Percentiles rank a stretch among this genome's conserved stretches.
phyloP scores from a whole-genome alignment of 2,113 vertebrate genomes.

The Corythoichthys haematopterus region DNA sequence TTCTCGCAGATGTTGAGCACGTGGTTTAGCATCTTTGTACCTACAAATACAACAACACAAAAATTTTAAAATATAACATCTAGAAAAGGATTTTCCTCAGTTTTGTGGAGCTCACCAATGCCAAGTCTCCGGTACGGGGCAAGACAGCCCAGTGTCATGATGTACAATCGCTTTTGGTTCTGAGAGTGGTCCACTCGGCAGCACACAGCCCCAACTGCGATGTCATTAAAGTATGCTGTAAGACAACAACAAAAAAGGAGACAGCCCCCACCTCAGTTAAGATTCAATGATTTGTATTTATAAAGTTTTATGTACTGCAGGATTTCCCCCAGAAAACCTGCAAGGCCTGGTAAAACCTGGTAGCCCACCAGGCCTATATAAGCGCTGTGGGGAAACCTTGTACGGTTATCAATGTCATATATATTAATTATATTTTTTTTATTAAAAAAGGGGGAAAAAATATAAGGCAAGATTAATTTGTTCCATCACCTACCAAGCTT shows the following conservation, averaged over 20 bases:
- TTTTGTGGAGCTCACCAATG: conserved; percentile 79
- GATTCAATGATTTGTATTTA: no score
- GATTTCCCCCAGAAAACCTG: no score
- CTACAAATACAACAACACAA: conserved; percentile 55
- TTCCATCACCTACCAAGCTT: conserved; percentile 83
- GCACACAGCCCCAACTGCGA: conserved; percentile 97
- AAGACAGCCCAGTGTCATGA: conserved; percentile 98
- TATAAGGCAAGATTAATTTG: background rate
- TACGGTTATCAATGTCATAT: no score
- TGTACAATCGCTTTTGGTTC: conserved; percentile 98
- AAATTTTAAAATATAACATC: conserved; percentile 4
- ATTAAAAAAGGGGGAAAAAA: background rate
- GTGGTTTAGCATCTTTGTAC: conserved; percentile 99
- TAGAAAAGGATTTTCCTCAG: background rate
- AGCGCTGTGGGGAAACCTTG: no score
- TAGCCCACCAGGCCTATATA: no score
- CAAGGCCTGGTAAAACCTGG: no score
- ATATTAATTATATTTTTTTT: no score
- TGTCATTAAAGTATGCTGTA: conserved; percentile 98
- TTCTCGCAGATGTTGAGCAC: conserved; percentile 99
- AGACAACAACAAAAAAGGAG: conserved; percentile 7
- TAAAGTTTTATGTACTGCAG: background rate
- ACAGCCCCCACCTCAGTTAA: background rate
- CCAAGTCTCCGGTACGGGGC: conserved; percentile 97
- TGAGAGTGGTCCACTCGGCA: conserved; percentile 98